Conservation (phyloP, 2,113 vertebrate genomes). For the Felis catus region F.catus_Fca126_mat1.0 CM031419.1:20004001-20004500, state of each 20-base stretch:
- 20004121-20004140: constrained; percentile 55
- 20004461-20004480: constrained; percentile 65
- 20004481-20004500: constrained; percentile 48
- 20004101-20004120: constrained; percentile 49
- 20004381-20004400: constrained; percentile 58
- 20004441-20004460: constrained; percentile 73
- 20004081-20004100: constrained; percentile 49
- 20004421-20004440: constrained; percentile 34
- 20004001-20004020: neutral
- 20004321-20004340: constrained; percentile 78
- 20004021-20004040: neutral
- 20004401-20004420: neutral
- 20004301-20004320: constrained; percentile 78
- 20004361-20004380: constrained; percentile 64
- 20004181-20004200: constrained; percentile 61
- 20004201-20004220: constrained; percentile 53
- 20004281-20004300: constrained; percentile 74
- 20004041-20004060: neutral
- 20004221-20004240: constrained; percentile 56
- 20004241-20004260: constrained; percentile 70
- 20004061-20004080: constrained; percentile 28
- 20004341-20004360: constrained; percentile 71
- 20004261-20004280: constrained; percentile 71
- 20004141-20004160: constrained; percentile 33
- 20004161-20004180: constrained; percentile 50